Conservation (phyloP, 1,140 invertebrate species). For the Drosophila teissieri region DNA sequence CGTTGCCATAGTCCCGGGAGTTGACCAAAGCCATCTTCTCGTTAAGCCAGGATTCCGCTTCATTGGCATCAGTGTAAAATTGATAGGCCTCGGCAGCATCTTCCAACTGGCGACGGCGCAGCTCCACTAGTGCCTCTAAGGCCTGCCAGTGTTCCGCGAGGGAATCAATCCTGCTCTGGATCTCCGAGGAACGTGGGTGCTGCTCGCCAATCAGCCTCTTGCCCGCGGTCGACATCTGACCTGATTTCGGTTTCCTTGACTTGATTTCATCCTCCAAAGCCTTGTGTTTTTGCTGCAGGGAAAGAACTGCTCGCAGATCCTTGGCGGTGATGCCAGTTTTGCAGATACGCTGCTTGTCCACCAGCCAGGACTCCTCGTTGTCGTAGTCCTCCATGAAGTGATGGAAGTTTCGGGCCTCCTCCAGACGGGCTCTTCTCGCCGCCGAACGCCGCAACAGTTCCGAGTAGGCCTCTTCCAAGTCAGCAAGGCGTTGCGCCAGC, state of each 20-base stretch:
- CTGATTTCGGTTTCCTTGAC: conserved; percentile 91
- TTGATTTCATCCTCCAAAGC: conserved; percentile 96
- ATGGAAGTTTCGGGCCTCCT: conserved; percentile 96
- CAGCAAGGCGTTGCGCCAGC: conserved; percentile 89
- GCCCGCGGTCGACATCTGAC: conserved; percentile 90
- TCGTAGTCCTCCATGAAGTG: conserved; percentile 98
- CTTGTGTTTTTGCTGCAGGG: conserved; percentile 97
- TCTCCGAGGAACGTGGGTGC: conserved; percentile 91
- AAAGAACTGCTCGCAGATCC: conserved; percentile 95
- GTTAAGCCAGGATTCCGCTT: conserved; percentile 98
- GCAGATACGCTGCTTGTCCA: conserved; percentile 96
- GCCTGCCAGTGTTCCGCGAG: conserved; percentile 94
- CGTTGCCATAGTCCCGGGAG: conserved; percentile 94
- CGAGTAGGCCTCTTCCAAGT: conserved; percentile 90
- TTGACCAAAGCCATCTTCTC: conserved; percentile 95
- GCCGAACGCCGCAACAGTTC: conserved; percentile 88
- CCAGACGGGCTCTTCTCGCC: conserved; percentile 91
- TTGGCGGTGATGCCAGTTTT: conserved; percentile 95
- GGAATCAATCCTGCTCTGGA: conserved; percentile 91
- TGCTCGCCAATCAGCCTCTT: conserved; percentile 90
- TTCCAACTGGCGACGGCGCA: conserved; percentile 93
- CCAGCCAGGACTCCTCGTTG: conserved; percentile 96
- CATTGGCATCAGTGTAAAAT: conserved; percentile 98
- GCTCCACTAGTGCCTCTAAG: conserved; percentile 92
- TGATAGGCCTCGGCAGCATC: conserved; percentile 97